These are phyloP conservation scores for Poeciliopsis occidentalis DNA, from an alignment of 2,113 vertebrate species.

Conservation along the genomic window DNA sequence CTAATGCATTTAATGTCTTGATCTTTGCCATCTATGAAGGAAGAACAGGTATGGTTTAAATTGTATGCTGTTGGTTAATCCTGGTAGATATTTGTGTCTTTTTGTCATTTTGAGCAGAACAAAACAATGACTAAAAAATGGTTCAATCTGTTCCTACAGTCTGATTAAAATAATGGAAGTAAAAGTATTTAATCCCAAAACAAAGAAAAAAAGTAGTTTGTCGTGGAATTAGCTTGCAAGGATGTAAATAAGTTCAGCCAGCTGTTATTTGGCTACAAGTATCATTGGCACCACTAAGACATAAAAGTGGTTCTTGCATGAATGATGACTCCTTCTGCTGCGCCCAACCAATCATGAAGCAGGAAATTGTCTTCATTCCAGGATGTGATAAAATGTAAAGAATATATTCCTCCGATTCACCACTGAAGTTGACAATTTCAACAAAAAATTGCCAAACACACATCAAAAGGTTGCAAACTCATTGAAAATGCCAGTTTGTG, in stretches of 20 bases:
- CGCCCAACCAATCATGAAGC: too few relatives aligned
- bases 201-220: not conserved
- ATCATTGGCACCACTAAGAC: too few relatives aligned
- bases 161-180: not conserved
- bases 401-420: too few relatives aligned
- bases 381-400: too few relatives aligned
- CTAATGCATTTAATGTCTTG: slow-evolving; percentile 44
- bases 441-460: not conserved
- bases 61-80: slow-evolving; percentile 3
- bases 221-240: not conserved
- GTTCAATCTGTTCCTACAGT: not conserved
- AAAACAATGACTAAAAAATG: not conserved
- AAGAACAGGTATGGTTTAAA: slow-evolving; percentile 16
- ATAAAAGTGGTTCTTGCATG: too few relatives aligned
- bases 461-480: too few relatives aligned
- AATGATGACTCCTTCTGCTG: too few relatives aligned
- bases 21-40: slow-evolving; percentile 14
- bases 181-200: not conserved
- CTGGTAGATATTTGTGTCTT: not conserved
- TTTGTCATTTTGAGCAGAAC: not conserved
- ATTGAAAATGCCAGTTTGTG: not conserved
- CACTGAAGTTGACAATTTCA: not conserved
- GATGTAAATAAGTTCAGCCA: too few relatives aligned
- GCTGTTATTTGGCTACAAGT: too few relatives aligned
- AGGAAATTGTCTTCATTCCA: too few relatives aligned